Base-by-base conservation (phyloP, 2,888 invertebrate genomes). In the Agonopterix heracliana region DNA sequence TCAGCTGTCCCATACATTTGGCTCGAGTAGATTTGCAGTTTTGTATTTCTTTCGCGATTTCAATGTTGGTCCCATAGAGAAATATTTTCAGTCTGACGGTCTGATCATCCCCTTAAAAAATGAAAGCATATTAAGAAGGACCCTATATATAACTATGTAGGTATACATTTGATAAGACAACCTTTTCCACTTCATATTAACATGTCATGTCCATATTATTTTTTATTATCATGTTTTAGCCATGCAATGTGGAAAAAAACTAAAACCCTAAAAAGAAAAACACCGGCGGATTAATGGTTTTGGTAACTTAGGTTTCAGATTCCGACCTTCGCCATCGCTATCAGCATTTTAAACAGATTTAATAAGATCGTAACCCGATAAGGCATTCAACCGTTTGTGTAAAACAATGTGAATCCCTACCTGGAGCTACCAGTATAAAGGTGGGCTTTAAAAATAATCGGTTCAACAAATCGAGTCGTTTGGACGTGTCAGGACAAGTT, bases 401-500 rank as follows among this genome's bases (percentile, higher is more conserved):
- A 70, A 80, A 79, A 82, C 78, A 78, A 79, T 74, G 68, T 69
- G 61, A 61, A 60, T 52, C 52, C 59, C 73, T 80, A 78, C 78
- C 78, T 79, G 78, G 50, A 53, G 58, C 44, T n/a, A 7, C 47
- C 54, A 52, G 55, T 58, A 64, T 64, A 64, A 63, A 65, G 57
- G 56, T 59, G 55, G 61, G 59, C 59, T 63, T 70, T 75, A 64
- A 74, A 76, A 71, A 77, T 80, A 81, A 85, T 82, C 78, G 75
- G 73, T 68, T 70, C 74, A 70, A 82, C 81, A 83, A 78, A 84
- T 81, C 81, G 77, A 73, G 71, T 68, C 78, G 76, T 76, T 81
- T 70, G 65, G 71, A 86, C 85, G 80, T 85, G 87, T 87, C 77
- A 68, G 73, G 78, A 87, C 87, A 85, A 71, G 85, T 69, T 76